These are phyloP conservation scores for Drosophila cardini DNA, from an alignment of 1,140 invertebrate genomes.

Conservation along the genomic window DNA sequence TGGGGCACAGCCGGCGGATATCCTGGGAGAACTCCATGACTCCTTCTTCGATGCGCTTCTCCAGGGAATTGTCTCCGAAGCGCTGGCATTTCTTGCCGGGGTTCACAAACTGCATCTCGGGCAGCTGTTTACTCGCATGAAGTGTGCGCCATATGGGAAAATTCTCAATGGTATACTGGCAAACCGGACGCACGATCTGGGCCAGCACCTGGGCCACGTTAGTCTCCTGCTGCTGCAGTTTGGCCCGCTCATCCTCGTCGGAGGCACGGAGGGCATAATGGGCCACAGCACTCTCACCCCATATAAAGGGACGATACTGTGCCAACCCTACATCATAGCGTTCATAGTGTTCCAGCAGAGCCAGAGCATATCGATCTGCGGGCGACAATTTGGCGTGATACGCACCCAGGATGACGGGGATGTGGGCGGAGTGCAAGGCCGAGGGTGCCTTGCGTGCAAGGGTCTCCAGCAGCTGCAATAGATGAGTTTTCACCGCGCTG, in stretches of 20 bases:
- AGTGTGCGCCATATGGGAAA: conserved; percentile 86
- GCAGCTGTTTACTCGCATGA: conserved; percentile 69
- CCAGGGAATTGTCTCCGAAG: conserved; percentile 71
- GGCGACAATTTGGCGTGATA: conserved; percentile 88
- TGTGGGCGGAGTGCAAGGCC: conserved; percentile 87
- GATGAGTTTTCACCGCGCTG: conserved; percentile 86
- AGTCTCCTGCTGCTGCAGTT: conserved; percentile 88
- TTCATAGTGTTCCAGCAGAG: conserved; percentile 88
- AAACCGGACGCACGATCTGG: conserved; percentile 87
- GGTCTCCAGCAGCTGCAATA: conserved; percentile 87
- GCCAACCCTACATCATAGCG: conserved; percentile 86
- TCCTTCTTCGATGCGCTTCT: conserved; percentile 65
- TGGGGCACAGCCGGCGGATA: conserved; percentile 68
- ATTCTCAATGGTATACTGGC: conserved; percentile 89
- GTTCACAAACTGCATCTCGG: conserved; percentile 58
- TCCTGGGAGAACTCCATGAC: conserved; percentile 42
- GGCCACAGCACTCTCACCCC: conserved; percentile 90
- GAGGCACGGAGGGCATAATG: conserved; percentile 89
- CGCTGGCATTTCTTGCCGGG: conserved; percentile 34
- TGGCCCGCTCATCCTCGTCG: conserved; percentile 85
- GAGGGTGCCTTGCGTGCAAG: conserved; percentile 87
- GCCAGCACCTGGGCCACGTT: conserved; percentile 90
- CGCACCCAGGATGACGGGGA: conserved; percentile 89
- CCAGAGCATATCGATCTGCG: conserved; percentile 88
- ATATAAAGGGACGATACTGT: conserved; percentile 91